A percentile compares a stretch with the other conserved stretches of the same genome.
Evolutionary conservation across 2,113 vertebrate genomes (phyloP).

Genomic region (Tenebrosternarchus preto): DNA sequence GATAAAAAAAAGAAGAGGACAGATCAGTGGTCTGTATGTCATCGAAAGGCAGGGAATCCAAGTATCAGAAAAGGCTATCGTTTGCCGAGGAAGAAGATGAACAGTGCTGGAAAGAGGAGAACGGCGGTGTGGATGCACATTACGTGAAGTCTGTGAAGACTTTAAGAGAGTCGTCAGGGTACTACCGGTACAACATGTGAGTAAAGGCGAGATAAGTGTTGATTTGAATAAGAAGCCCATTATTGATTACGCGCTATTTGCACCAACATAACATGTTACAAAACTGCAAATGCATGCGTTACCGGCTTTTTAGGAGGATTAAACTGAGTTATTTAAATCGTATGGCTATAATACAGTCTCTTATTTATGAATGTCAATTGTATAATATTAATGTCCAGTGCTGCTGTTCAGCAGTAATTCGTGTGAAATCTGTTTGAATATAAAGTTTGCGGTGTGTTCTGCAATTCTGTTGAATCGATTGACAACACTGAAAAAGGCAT

Average conservation of each 20-base stretch:
- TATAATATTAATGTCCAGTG: too few species aligned
- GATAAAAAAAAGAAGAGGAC: background rate
- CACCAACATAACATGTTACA: too few species aligned
- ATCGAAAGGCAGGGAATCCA: slow-evolving; percentile 48
- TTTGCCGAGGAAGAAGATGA: slow-evolving; percentile 59
- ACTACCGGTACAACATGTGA: slow-evolving; percentile 55
- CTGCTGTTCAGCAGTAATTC: background rate
- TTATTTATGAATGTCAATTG: too few species aligned
- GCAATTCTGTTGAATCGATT: background rate
- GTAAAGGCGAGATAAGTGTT: slow-evolving; percentile 22
- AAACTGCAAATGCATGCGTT: background rate
- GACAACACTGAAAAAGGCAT: too few species aligned
- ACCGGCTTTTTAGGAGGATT: background rate
- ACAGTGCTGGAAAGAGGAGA: slow-evolving; percentile 61
- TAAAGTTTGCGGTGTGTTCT: background rate
- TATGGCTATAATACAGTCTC: background rate
- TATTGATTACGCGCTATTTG: too few species aligned
- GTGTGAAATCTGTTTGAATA: background rate
- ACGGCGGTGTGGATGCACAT: slow-evolving; percentile 59
- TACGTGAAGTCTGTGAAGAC: slow-evolving; percentile 51
- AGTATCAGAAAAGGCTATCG: slow-evolving; percentile 49
- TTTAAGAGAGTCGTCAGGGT: slow-evolving; percentile 38
- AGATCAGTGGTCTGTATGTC: slow-evolving; percentile 54
- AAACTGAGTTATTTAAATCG: background rate
- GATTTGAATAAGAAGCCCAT: too few species aligned